Evolutionary conservation across 2,888 invertebrate genomes (phyloP), one percentile per base, ranked within the genome.

Genomic region (Encarsia formosa): DNA sequence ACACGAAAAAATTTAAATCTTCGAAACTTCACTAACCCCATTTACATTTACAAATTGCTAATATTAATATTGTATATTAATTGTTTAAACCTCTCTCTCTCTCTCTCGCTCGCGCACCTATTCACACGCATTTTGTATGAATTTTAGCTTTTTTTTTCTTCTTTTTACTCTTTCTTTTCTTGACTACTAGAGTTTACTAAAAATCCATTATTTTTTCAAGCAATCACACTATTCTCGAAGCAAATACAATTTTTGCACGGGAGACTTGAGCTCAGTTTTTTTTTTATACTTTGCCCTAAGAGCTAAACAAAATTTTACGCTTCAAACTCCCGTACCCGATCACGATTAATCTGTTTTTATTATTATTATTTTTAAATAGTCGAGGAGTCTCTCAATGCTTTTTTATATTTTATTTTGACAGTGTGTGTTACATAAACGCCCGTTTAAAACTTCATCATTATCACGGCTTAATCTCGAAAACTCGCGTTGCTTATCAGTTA

Each of bases 381-480:
- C 63, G 65, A 67, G 65, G 64, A 68, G 67, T 67, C 59, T n/a
- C 24, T 23, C 26, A n/a, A 54, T 26, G 65, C 57, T 29, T 48
- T 20, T 8, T 31, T 26, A 18, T 29, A 48, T 26, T 18, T 20
- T 34, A 26, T 29, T 39, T 42, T 46, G 49, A 51, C 49, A 42
- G 6, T 16, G 20, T 42, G 22, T 49, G 31, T 43, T 42, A 54
- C 37, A 37, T 53, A 32, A 47, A 35, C 24, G 29, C 39, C 24
- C 37, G n/a, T 38, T 44, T 38, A 45, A 19, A 35, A 46, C 55
- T 44, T 49, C 32, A 59, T 60, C 52, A 57, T 66, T 70, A 70
- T 71, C 69, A 71, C 71, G 69, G 66, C 68, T 67, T 66, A 68
- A 69, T 67, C 63, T 65, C 66, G 64, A 69, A 65, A 63, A 69